A percentile compares a stretch with the other conserved stretches of the same genome.
Conservation (phyloP, 2,797 vertebrate genomes). For the Bryconaethiops microstoma region DNA sequence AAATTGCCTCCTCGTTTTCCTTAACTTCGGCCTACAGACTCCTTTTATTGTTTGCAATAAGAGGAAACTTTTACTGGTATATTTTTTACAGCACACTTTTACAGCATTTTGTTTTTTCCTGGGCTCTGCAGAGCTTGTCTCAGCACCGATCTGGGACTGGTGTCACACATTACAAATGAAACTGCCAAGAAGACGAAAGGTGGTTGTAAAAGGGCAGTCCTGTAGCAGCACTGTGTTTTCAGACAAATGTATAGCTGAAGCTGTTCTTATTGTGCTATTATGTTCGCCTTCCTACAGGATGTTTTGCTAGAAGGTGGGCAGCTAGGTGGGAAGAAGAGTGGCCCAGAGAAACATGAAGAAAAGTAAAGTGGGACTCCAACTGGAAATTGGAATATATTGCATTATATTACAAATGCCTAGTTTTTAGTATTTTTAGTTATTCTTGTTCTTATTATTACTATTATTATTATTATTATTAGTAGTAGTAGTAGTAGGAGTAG, state of each 20-base stretch:
- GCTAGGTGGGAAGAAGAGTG: constrained; percentile 22
- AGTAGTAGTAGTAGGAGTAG: too few relatives aligned
- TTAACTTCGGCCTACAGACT: constrained; percentile 12
- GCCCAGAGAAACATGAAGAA: constrained; percentile 8
- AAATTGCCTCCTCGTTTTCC: constrained; percentile 2
- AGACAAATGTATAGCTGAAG: background rate
- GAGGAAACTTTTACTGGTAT: constrained; percentile 3
- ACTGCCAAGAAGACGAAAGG: constrained; percentile 43
- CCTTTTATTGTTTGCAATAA: constrained; percentile 29
- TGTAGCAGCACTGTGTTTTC: background rate
- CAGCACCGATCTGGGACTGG: constrained; percentile 35
- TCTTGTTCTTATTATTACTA: too few relatives aligned
- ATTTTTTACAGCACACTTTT: constrained; percentile 37
- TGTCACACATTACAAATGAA: constrained; percentile 41
- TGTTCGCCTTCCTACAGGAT: constrained; percentile 28
- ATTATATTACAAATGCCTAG: background rate
- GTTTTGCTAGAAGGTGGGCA: constrained; percentile 17
- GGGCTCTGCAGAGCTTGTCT: constrained; percentile 23
- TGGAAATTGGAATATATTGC: background rate
- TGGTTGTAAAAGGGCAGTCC: constrained; percentile 37
- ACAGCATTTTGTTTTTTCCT: constrained; percentile 6
- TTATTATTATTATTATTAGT: too few relatives aligned
- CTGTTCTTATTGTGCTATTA: constrained; percentile 21
- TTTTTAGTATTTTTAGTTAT: too few relatives aligned
- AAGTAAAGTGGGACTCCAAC: background rate